Conservation (phyloP, 2,888 invertebrate species). For the Megastigmus dorsalis region DNA sequence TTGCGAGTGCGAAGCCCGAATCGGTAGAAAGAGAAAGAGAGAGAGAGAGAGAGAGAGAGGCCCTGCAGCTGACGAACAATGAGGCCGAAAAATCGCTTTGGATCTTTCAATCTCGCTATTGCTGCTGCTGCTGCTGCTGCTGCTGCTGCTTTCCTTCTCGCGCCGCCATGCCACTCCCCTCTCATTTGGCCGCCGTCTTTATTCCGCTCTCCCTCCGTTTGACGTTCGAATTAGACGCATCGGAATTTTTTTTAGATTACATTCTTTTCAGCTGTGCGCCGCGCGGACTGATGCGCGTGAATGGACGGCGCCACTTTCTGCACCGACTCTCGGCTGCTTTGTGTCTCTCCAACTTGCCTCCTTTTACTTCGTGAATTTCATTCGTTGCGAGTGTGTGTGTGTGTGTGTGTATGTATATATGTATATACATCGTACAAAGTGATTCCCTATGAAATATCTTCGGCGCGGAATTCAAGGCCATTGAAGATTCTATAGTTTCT, state of each 20-base stretch:
- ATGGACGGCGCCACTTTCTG: neutral
- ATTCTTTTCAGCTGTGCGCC: too few relatives aligned
- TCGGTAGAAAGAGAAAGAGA: neutral
- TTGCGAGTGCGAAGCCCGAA: constrained; percentile 11
- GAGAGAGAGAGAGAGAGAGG: neutral
- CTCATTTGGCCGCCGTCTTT: constrained; percentile 30
- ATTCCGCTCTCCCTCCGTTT: neutral
- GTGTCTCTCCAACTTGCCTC: too few relatives aligned
- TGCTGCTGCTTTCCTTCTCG: neutral
- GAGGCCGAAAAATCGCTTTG: constrained; percentile 40
- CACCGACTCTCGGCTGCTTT: neutral
- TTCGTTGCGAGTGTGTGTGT: too few relatives aligned
- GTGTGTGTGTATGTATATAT: too few relatives aligned
- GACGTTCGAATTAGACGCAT: constrained; percentile 44
- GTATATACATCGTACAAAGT: too few relatives aligned
- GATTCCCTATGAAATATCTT: too few relatives aligned
- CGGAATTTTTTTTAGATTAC: constrained; percentile 24
- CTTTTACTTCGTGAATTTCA: too few relatives aligned
- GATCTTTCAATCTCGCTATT: constrained; percentile 19
- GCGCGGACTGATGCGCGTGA: neutral
- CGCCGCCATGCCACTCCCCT: constrained; percentile 14
- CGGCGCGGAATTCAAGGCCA: too few relatives aligned
- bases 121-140: too few relatives aligned
- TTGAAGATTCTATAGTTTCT: too few relatives aligned
- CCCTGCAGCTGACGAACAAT: constrained; percentile 49